Percentiles rank a stretch among this genome's conserved stretches.
phyloP scores from a whole-genome alignment of 2,797 vertebrate genomes.

The Mus spretus region DNA sequence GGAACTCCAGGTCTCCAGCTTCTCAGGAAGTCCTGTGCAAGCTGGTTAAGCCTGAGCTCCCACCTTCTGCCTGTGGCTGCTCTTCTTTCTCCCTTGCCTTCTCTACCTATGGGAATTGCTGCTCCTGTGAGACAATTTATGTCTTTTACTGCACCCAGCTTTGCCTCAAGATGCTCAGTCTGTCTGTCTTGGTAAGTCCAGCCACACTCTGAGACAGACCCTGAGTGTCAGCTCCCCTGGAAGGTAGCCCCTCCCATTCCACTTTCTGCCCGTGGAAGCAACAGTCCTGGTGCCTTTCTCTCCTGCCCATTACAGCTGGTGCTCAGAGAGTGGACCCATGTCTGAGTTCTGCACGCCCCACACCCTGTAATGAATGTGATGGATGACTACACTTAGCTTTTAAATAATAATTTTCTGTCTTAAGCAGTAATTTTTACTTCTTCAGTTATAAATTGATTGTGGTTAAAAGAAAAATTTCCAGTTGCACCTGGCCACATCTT shows the following conservation, averaged over 20 bases:
- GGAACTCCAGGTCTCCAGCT: not conserved
- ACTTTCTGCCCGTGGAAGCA: not conserved
- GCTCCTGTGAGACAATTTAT: not conserved
- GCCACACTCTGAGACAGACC: not conserved
- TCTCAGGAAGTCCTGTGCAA: not conserved
- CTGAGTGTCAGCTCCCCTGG: not conserved
- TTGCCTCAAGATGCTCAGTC: not conserved
- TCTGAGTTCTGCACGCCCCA: not conserved
- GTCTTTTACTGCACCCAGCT: not conserved
- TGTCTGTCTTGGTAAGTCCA: not conserved
- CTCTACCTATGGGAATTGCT: not conserved
- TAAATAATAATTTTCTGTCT: conserved; percentile 2
- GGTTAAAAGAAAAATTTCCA: not conserved
- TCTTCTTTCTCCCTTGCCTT: not conserved
- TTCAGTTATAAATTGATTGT: conserved; percentile 22
- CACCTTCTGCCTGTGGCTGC: not conserved
- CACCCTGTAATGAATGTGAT: not conserved
- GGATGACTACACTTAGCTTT: not conserved
- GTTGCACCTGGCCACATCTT: conserved; percentile 18
- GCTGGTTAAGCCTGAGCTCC: not conserved
- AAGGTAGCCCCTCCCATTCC: not conserved
- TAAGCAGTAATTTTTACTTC: conserved; percentile 46
- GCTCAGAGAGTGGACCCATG: accelerated
- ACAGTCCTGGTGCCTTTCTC: not conserved
- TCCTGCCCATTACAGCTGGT: not conserved